Conservation (phyloP, 2,888 invertebrate species). For the Copidosoma aretas region DNA sequence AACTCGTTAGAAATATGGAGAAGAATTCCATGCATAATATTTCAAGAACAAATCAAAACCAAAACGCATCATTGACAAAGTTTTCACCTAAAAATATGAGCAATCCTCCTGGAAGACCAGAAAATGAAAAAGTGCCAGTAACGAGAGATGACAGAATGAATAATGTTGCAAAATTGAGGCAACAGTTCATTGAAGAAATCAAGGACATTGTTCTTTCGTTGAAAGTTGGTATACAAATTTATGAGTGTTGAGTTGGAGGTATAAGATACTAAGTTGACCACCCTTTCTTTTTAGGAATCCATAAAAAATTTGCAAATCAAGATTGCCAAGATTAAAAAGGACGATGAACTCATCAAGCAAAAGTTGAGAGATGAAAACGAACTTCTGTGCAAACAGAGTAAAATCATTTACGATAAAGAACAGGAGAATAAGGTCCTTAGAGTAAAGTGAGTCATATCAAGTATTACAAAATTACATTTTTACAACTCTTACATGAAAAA, state of each 20-base stretch:
- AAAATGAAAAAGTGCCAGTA: neutral
- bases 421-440: conserved; percentile 32
- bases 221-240: conserved; percentile 18
- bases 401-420: conserved; percentile 32
- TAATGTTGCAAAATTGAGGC: conserved; percentile 35
- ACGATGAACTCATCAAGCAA: conserved; percentile 8
- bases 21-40: conserved; percentile 4
- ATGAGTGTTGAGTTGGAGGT: neutral
- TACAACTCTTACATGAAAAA: conserved; percentile 1
- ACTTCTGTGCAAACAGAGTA: conserved; percentile 30
- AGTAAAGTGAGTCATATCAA: conserved; percentile 24
- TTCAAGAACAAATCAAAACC: conserved; percentile 11
- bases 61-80: neutral
- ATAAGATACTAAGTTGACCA: neutral
- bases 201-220: conserved; percentile 31
- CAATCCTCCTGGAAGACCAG: neutral
- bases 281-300: conserved; percentile 23
- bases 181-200: conserved; percentile 37
- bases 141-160: conserved; percentile 27
- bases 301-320: conserved; percentile 26
- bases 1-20: conserved; percentile 11
- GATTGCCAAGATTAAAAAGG: conserved; percentile 23
- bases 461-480: neutral
- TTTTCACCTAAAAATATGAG: neutral
- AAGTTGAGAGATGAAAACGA: conserved; percentile 29